Evolutionary conservation across 2,113 vertebrate genomes (phyloP).

Genomic region (Neopipo cinnamomea): DNA sequence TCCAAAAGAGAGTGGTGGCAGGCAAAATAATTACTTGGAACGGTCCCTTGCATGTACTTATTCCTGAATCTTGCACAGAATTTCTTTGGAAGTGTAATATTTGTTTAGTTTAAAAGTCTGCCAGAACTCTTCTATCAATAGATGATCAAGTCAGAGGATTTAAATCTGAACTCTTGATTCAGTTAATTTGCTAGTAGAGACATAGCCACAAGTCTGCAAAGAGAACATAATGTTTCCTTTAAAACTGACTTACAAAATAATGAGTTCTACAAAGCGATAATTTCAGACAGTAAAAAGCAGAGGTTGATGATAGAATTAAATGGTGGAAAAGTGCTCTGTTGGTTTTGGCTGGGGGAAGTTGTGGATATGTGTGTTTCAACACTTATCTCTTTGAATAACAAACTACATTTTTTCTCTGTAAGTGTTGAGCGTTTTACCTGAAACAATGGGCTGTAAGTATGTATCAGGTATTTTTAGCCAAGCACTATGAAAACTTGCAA

Average conservation of each 20-base stretch:
- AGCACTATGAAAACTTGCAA: neutral
- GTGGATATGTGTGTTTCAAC: neutral
- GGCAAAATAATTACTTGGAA: neutral
- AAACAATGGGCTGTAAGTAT: neutral
- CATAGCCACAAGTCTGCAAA: neutral
- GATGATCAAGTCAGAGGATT: neutral
- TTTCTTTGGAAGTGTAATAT: neutral
- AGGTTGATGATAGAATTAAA: neutral
- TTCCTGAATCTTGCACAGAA: neutral
- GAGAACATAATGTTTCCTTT: neutral
- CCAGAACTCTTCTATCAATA: neutral
- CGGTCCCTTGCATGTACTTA: neutral
- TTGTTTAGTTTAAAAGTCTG: neutral
- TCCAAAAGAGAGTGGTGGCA: neutral
- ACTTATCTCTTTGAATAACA: neutral
- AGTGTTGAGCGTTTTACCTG: neutral
- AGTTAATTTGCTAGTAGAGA: neutral
- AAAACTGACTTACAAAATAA: neutral
- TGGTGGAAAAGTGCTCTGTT: neutral
- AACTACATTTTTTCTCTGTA: neutral
- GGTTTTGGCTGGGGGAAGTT: neutral
- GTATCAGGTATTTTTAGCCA: neutral
- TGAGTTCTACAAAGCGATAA: neutral
- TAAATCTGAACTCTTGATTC: neutral
- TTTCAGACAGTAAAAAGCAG: neutral